Percentiles rank a stretch among this genome's conserved stretches.
phyloP scores from a whole-genome alignment of 2,113 vertebrate species.

The Lathamus discolor region DNA sequence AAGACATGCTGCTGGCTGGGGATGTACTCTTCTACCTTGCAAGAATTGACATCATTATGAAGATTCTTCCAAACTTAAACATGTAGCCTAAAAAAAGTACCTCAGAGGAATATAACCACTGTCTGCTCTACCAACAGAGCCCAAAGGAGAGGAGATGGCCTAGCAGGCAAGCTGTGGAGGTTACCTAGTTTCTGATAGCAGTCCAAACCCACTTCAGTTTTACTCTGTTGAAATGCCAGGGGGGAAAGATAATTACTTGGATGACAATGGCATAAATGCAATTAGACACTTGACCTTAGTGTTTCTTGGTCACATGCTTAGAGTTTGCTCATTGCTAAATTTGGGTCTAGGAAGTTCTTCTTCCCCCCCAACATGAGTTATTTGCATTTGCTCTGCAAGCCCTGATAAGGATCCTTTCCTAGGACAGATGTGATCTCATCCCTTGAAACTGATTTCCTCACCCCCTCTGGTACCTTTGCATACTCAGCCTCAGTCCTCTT shows the following conservation, averaged over 20 bases:
- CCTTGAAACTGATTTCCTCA: not conserved
- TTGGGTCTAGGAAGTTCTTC: not conserved
- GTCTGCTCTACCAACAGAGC: not conserved
- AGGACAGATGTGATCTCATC: not conserved
- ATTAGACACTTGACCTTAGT: not conserved
- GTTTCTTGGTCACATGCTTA: conserved; percentile 9
- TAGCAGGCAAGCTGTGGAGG: not conserved
- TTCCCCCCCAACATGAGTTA: not conserved
- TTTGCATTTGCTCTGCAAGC: not conserved
- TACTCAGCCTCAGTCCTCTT: not conserved
- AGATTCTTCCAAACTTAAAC: not conserved
- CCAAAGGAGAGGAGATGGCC: not conserved
- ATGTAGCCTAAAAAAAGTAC: not conserved
- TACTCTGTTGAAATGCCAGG: conserved; percentile 7
- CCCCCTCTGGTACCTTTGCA: not conserved
- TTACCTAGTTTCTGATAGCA: conserved; percentile 38
- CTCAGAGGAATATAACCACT: not conserved
- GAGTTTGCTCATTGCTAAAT: conserved; percentile 31
- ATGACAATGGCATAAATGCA: conserved; percentile 13
- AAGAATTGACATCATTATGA: not conserved
- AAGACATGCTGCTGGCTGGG: not conserved
- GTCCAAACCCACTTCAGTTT: conserved; percentile 12
- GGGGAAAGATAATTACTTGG: conserved; percentile 21
- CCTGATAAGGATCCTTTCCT: not conserved
- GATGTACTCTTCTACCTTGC: not conserved